phyloP scores from a whole-genome alignment of 1,140 invertebrate species.

The Pentalonia nigronervosa region DNA sequence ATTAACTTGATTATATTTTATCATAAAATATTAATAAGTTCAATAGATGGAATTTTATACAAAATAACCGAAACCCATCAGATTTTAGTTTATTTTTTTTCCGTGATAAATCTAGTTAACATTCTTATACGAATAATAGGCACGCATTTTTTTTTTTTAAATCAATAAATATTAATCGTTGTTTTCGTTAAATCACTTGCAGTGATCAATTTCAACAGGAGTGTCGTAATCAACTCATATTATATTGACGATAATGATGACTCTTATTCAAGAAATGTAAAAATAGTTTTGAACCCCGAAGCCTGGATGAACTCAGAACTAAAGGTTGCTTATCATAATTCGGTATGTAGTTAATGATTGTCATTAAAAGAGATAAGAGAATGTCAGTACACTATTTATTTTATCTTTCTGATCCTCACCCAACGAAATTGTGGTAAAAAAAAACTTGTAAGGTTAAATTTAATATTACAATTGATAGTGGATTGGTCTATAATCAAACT shows the following conservation, averaged over 20 bases:
- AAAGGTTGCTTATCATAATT: constrained; percentile 28
- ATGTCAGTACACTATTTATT: too few relatives aligned
- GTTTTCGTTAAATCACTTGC: neutral
- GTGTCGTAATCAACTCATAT: constrained; percentile 45
- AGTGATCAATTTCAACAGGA: constrained; percentile 58
- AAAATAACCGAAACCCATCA: neutral
- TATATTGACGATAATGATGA: constrained; percentile 35
- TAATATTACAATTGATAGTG: too few relatives aligned
- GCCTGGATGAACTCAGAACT: constrained; percentile 33
- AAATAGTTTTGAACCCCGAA: constrained; percentile 25
- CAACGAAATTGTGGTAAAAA: too few relatives aligned
- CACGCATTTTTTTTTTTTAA: neutral
- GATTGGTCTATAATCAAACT: too few relatives aligned
- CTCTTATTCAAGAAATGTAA: constrained; percentile 35
- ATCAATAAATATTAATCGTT: neutral
- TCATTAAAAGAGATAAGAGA: neutral
- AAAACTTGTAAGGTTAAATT: too few relatives aligned
- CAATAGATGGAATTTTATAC: neutral
- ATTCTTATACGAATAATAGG: neutral
- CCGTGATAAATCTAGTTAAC: too few relatives aligned
- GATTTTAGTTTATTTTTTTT: too few relatives aligned
- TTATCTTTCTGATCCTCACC: too few relatives aligned
- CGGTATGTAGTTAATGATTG: neutral
- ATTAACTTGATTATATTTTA: neutral
- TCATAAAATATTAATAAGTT: too few relatives aligned